These are phyloP conservation scores for Pentalonia nigronervosa DNA, from an alignment of 1,140 invertebrate genomes.

Conservation along the genomic window DNA sequence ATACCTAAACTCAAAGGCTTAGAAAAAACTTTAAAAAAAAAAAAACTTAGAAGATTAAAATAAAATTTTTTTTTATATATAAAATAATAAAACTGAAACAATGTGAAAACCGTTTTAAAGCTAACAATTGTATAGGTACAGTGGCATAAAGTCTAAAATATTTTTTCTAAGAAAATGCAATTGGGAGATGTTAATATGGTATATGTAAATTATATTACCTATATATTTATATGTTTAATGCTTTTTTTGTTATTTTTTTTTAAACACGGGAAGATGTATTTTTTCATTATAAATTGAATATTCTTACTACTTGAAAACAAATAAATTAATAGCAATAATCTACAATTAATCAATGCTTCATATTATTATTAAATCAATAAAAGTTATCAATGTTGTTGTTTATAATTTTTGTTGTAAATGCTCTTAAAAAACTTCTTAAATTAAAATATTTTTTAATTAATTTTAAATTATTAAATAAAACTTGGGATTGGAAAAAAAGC, in stretches of 20 bases:
- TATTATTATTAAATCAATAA: not conserved
- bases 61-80: too few species aligned
- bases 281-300: too few species aligned
- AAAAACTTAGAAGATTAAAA: too few species aligned
- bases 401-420: not conserved
- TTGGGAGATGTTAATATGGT: not conserved
- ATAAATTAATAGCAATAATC: not conserved
- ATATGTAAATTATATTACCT: not conserved
- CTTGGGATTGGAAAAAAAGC: not conserved
- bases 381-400: not conserved
- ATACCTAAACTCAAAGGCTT: not conserved
- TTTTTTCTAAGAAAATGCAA: not conserved
- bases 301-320: too few species aligned
- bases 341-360: not conserved
- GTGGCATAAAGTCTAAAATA: not conserved
- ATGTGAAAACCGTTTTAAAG: not conserved
- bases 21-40: not conserved
- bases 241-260: not conserved
- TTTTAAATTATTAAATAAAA: too few species aligned
- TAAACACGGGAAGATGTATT: not conserved
- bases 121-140: not conserved
- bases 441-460: not conserved
- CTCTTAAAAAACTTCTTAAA: not conserved
- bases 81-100: not conserved
- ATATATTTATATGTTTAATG: not conserved